A percentile compares a stretch with the other conserved stretches of the same genome.
These are phyloP conservation scores for Tyto alba DNA, from an alignment of 2,113 vertebrate genomes.

Conservation along the genomic window DNA sequence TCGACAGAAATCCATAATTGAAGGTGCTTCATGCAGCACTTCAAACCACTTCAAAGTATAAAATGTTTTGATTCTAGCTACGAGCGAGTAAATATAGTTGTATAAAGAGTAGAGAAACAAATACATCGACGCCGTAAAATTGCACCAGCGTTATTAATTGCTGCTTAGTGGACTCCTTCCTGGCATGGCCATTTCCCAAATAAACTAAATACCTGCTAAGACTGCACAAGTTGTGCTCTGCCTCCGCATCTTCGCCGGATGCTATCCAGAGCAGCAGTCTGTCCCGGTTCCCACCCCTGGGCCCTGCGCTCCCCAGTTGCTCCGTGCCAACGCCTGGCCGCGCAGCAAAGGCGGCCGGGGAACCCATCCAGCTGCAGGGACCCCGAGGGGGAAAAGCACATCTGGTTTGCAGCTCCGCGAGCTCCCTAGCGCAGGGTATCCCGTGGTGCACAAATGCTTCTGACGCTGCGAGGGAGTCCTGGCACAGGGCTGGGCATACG, in stretches of 20 bases:
- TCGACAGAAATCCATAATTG: not conserved
- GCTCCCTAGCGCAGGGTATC: not conserved
- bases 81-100: not conserved
- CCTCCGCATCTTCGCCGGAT: not conserved
- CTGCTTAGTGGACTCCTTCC: not conserved
- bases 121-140: not conserved
- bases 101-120: not conserved
- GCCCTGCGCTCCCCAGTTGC: not conserved
- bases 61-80: not conserved
- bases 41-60: not conserved
- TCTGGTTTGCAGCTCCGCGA: not conserved
- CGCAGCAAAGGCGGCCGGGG: too few species aligned
- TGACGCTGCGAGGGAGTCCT: rapidly evolving
- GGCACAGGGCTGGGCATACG: rapidly evolving
- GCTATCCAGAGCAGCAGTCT: not conserved
- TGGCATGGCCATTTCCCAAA: not conserved
- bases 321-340: rapidly evolving
- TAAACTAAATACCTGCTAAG: not conserved
- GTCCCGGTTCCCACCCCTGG: not conserved
- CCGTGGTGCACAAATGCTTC: not conserved
- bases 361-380: not conserved
- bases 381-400: not conserved
- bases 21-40: not conserved
- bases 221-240: not conserved
- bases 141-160: not conserved